Evolutionary conservation across 2,797 vertebrate genomes (phyloP), one percentile per base, ranked within the genome.

Genomic region (Otus scops): DNA sequence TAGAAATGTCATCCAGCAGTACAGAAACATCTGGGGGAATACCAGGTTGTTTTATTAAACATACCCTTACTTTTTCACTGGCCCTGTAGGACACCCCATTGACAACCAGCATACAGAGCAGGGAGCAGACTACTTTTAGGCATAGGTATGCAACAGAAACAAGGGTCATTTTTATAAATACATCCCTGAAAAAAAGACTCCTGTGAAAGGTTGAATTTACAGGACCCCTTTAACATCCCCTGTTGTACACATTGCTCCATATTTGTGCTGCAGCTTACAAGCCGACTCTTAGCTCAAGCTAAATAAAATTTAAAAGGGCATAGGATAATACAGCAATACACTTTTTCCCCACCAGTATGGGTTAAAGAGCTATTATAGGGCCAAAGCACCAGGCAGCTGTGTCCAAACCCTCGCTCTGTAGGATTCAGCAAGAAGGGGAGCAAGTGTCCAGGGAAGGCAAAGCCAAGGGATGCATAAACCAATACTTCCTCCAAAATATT

Each of bases 1-100:
- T 34, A 91, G 47, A 57, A 89, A 88, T 28, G 17, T 77, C 91
- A 78, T 70, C 56, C 82, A 86, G 53, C 89, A 91, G 27, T 39
- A 41, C 53, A 94, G 47, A 70, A 85, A 54, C 28, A 71, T 34
- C 30, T 27, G 5, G 19, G 50, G 34, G 43, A 89, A 89, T 74
- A 85, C n/a, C 68, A 77, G 34, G 15, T 15, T 89, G 38, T 88
- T 95, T 92, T 93, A 80, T 78, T 85, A 91, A 92, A 82, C 41
- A 28, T n/a, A 74, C 41, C 19, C 83, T 91, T 80, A 68, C 34
- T 57, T 89, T 89, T 92, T 80, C 32, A 24, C 64, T 80, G 34
- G 60, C 47, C 50, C 50, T 78, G 2, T 28, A 83, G 79, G 76
- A 84, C 48, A 65, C 54, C 4, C 43, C 45, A 34, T 23, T 76